Evolutionary conservation across 2,797 vertebrate genomes (phyloP), one percentile per base, ranked within the genome.

Genomic region (Tragopan temminckii): DNA sequence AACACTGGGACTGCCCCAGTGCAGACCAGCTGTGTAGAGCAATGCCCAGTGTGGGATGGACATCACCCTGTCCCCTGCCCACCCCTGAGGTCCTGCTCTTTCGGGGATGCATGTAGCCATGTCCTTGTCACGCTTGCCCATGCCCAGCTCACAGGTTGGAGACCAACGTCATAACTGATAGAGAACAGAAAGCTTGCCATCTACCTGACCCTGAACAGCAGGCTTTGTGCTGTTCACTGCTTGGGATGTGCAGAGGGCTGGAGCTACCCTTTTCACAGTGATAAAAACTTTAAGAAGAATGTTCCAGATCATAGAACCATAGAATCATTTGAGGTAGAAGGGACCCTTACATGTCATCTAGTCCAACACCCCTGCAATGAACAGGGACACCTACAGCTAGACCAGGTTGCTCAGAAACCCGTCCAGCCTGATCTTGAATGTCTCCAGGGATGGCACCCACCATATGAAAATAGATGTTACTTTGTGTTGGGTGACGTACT

Each of bases 1-100:
- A 0, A 58, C 0, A 0, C n/a, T 1, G 52, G 16, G 31, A 46
- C 31, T 7, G 10, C 59, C 40, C 59, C 33, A 31, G 21, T 36
- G 45, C 9, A 45, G 81, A 67, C 40, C 61, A 70, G 27, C 33
- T 2, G 0, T 19, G 6, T 50, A 83, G 69, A 69, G 81, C 53
- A 69, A 50, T 13, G 5, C 0, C 0, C 24, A 15, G 53, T 31
- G 23, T 29, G 59, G 53, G 35, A 43, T 10, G n/a, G 15, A 27
- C 33, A 17, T 57, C 58, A 29, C 17, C 16, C 68, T 71, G 61
- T 46, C 24, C 27, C 16, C 68, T 48, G 33, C 12, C 50, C 19
- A 9, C 66, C 1, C 0, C 59, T 82, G 58, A 38, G 16, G 40
- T 70, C 25, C 24, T 0, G 1, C 11, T 66, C 62, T 70, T 68